Percentiles rank a stretch among this genome's conserved stretches.
These are phyloP conservation scores for Hyperoplus immaculatus DNA, from an alignment of 2,797 vertebrate species.

Conservation along the genomic window DNA sequence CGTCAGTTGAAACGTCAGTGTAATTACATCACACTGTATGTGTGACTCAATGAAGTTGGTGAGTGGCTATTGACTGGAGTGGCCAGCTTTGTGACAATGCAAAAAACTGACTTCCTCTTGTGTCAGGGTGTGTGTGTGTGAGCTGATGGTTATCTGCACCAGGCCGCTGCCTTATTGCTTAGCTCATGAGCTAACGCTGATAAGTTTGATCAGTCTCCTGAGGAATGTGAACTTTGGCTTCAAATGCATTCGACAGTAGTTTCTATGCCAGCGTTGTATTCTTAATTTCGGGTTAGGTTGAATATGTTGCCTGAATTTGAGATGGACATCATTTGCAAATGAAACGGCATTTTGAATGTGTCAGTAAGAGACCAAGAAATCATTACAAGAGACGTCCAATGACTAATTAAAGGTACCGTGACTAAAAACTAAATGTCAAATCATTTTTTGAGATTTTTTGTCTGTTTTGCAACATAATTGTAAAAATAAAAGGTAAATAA, in stretches of 20 bases:
- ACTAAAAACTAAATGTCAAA: too few relatives aligned
- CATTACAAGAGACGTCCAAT: too few relatives aligned
- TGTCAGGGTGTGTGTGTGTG: conserved; percentile 54
- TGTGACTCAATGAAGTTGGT: conserved; percentile 7
- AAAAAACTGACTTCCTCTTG: conserved; percentile 61
- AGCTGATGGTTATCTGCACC: conserved; percentile 57
- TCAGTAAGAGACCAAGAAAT: too few relatives aligned
- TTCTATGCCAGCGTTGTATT: background rate
- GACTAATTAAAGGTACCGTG: too few relatives aligned
- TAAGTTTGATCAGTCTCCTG: conserved; percentile 55
- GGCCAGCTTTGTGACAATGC: conserved; percentile 20
- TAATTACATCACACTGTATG: conserved; percentile 1
- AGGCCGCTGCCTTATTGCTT: conserved; percentile 39
- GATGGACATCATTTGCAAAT: background rate
- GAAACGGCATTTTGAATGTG: too few relatives aligned
- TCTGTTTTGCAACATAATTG: too few relatives aligned
- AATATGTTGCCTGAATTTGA: background rate
- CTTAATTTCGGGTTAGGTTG: background rate
- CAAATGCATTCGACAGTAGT: background rate
- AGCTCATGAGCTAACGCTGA: conserved; percentile 39
- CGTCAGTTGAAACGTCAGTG: background rate
- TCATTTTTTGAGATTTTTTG: too few relatives aligned
- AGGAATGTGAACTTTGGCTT: conserved; percentile 49
- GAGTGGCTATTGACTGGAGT: background rate
- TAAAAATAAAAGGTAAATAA: too few relatives aligned